phyloP scores from a whole-genome alignment of 2,113 vertebrate species.

The Mola mola region DNA sequence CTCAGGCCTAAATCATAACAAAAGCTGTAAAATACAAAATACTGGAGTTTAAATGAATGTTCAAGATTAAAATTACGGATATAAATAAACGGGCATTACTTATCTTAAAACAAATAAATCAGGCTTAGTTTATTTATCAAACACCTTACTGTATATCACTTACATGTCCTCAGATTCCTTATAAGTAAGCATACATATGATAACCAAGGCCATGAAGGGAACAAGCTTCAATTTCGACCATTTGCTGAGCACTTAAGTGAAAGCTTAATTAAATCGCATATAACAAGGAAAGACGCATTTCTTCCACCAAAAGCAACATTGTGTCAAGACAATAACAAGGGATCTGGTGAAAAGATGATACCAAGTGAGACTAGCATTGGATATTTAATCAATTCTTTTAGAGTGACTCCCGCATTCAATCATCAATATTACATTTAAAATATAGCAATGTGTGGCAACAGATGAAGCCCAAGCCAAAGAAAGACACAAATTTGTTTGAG shows the following conservation, averaged over 20 bases:
- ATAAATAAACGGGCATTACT: no score
- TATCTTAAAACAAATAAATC: no score
- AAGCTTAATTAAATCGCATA: background rate
- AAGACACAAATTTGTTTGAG: slow-evolving; percentile 20
- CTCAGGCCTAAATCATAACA: no score
- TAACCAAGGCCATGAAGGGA: background rate
- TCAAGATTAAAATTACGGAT: no score
- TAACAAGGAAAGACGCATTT: background rate
- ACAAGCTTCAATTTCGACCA: background rate
- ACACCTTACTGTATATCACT: background rate
- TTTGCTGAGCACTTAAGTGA: background rate
- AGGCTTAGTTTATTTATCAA: no score
- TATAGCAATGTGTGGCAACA: slow-evolving; percentile 18
- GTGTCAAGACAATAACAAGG: slow-evolving; percentile 2
- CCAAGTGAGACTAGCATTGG: slow-evolving; percentile 8
- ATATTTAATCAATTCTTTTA: no score
- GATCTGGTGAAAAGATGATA: slow-evolving; percentile 20
- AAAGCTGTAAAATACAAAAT: no score
- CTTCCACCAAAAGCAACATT: slow-evolving; percentile 67
- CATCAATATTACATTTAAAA: slow-evolving; percentile 18
- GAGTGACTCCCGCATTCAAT: slow-evolving; percentile 1
- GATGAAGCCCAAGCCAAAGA: slow-evolving; percentile 15
- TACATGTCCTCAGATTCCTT: background rate
- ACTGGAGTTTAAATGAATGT: background rate
- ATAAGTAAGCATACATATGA: background rate